Evolutionary conservation across 2,113 vertebrate genomes (phyloP).

Genomic region (Atrichornis clamosus): DNA sequence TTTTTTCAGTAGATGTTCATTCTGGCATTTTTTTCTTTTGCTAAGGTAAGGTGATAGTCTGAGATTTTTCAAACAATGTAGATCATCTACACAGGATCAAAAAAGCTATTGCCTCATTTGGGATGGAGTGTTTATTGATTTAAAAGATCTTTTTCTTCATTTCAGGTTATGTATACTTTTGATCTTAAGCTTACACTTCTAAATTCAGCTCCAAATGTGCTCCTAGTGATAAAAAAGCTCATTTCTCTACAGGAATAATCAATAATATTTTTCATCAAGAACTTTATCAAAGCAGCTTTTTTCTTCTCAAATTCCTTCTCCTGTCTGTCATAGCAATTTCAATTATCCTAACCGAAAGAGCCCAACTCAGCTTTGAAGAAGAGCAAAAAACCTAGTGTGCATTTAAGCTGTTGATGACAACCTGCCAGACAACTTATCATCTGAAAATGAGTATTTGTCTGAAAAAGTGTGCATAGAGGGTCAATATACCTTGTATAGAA

Average conservation of each 20-base stretch:
- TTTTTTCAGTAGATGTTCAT: not conserved
- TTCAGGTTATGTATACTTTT: not conserved
- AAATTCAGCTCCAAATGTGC: not conserved
- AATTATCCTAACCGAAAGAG: conserved; percentile 2
- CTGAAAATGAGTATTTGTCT: conserved; percentile 52
- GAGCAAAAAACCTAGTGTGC: conserved; percentile 9
- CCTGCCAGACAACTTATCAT: conserved; percentile 47
- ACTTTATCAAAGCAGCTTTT: not conserved
- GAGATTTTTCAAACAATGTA: not conserved
- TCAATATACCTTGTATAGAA: not conserved
- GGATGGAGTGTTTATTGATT: not conserved
- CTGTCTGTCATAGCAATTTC: not conserved
- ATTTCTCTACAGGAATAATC: not conserved
- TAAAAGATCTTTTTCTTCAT: not conserved
- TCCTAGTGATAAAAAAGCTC: not conserved
- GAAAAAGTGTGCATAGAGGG: not conserved
- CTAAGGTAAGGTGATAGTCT: not conserved
- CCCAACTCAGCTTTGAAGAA: conserved; percentile 11
- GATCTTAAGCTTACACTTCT: not conserved
- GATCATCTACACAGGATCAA: not conserved
- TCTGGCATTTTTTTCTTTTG: not conserved
- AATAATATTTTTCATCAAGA: conserved; percentile 31
- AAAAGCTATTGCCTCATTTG: not conserved
- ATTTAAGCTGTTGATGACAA: conserved; percentile 36
- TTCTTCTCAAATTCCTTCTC: conserved; percentile 16